Evolutionary conservation across 2,888 invertebrate species (phyloP).

Genomic region (Silvanus unidentatus): DNA sequence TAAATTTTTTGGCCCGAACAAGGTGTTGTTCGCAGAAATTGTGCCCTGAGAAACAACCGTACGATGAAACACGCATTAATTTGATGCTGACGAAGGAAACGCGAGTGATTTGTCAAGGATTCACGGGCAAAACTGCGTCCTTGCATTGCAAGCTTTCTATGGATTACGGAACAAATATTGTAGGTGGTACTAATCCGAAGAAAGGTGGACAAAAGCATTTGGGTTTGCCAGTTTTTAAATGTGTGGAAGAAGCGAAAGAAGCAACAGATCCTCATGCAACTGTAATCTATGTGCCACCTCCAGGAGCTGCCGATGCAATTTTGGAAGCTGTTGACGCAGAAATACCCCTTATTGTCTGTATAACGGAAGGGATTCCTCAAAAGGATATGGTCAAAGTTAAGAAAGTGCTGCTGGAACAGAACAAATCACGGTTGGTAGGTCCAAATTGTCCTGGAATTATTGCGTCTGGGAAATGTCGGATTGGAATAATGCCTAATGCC

Average conservation of each 20-base stretch:
- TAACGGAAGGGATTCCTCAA: conserved; percentile 47
- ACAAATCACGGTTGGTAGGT: conserved; percentile 68
- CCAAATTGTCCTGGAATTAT: conserved; percentile 82
- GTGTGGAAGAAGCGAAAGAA: conserved; percentile 61
- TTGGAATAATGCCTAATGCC: conserved; percentile 72
- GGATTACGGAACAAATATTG: conserved; percentile 75
- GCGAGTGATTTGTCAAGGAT: conserved; percentile 74
- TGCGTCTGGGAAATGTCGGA: conserved; percentile 69
- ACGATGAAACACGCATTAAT: conserved; percentile 6
- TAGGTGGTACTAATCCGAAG: conserved; percentile 73
- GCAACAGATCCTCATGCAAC: conserved; percentile 65
- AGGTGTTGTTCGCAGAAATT: no score
- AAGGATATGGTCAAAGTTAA: conserved; percentile 81
- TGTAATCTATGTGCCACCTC: conserved; percentile 75
- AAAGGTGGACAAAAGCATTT: conserved; percentile 80
- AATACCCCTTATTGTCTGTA: conserved; percentile 70
- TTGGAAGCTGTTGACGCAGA: conserved; percentile 70
- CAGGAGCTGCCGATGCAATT: conserved; percentile 63
- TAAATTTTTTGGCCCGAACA: no score
- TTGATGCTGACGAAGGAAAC: conserved; percentile 46
- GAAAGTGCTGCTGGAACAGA: conserved; percentile 55
- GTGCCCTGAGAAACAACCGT: not conserved
- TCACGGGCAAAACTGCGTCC: conserved; percentile 72
- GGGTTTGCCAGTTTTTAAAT: conserved; percentile 59
- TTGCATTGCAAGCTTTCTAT: conserved; percentile 66